Base-by-base conservation (phyloP, 2,888 invertebrate genomes). In the Amiota communis region DNA sequence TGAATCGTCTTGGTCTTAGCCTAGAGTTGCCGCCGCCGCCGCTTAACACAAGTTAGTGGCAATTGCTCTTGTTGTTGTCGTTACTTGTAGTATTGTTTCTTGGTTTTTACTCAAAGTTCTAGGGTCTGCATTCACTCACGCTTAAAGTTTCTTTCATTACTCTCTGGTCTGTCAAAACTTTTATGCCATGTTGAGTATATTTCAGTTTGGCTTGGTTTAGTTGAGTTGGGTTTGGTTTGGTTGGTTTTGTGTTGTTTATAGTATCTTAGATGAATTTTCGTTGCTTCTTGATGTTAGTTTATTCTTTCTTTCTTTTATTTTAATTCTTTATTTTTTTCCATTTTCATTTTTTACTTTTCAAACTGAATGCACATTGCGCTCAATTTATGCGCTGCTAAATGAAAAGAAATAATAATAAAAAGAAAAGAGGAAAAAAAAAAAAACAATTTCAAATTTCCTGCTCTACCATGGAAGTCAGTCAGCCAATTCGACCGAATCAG, bases 71-170 rank as follows among this genome's bases (percentile, higher is more conserved):
- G 36, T 36, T 36, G 36, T 36, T 36, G 8, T 36, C 6, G 6
- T 36, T 23, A 23, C 23, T 23, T 36, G 36, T n/a, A 11, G 23
- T 46, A 8, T 13, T 64, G 36, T 15, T 13, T n/a, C 70, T 59
- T 61, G 49, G 74, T 77, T 70, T 72, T 36, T 71, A 73, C 74
- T 71, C 71, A 70, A 53, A 70, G 74, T 77, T 57, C 15, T 61
- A 20, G 6, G 36, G 36, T 36, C 36, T 36, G 36, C 36, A 36
- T 36, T 36, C 36, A 36, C 36, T 36, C 36, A 36, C 2, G 36
- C 36, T 36, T 36, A 36, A 36, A 36, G 36, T 36, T 36, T 36
- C 36, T 6, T 36, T 36, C 36, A 36, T 36, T 36, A 36, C 36
- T 36, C 36, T 36, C 36, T 36, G 36, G 36, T 36, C 36, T 36